Percentiles rank a stretch among this genome's conserved stretches.
Evolutionary conservation across 2,888 invertebrate genomes (phyloP).

Genomic region (Cerastis rubricosa): DNA sequence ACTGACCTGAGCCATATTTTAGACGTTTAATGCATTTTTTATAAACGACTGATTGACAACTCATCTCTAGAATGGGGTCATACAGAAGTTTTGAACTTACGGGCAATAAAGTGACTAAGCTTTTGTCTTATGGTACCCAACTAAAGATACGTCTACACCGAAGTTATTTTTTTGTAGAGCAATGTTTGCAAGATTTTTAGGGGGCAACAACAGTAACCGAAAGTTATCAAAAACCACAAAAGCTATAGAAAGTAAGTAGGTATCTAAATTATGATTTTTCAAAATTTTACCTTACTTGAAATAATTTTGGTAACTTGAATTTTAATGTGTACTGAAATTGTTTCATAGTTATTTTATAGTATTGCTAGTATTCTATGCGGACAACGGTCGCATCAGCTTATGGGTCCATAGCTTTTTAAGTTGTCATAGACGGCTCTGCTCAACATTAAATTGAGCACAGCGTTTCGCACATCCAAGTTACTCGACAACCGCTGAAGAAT

Average conservation of each 20-base stretch:
- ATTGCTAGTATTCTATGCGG: neutral
- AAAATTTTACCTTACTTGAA: neutral
- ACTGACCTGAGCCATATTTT: neutral
- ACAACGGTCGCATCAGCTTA: neutral
- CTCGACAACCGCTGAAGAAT: conserved; percentile 83
- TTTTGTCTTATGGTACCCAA: neutral
- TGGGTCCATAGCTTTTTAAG: neutral
- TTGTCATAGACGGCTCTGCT: neutral
- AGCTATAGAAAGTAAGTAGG: neutral
- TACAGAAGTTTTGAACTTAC: neutral
- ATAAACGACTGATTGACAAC: neutral
- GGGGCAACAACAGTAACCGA: too few species aligned
- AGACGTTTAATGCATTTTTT: too few species aligned
- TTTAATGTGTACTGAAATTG: neutral
- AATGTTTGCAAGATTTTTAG: neutral
- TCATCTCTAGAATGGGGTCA: neutral
- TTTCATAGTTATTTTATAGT: neutral
- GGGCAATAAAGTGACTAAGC: neutral
- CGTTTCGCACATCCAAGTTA: conserved; percentile 67
- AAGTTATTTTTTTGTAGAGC: neutral
- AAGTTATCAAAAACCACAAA: neutral
- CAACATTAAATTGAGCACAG: neutral
- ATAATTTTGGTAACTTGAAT: too few species aligned
- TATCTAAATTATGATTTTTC: too few species aligned
- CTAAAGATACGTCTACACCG: neutral